These are phyloP conservation scores for Limnothrissa miodon DNA, from an alignment of 2,113 vertebrate genomes.

Conservation along the genomic window DNA sequence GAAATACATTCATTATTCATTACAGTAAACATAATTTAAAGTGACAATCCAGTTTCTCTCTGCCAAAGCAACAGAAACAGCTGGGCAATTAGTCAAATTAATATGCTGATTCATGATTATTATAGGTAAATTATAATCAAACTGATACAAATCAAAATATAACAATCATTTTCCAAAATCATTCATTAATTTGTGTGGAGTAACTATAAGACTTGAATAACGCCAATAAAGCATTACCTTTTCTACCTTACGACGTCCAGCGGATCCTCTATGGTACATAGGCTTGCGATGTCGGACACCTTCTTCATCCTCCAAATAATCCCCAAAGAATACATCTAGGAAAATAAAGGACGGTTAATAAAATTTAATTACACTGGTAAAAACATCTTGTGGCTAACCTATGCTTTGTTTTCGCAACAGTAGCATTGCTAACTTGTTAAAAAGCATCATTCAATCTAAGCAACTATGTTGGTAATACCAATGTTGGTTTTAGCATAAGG, in stretches of 20 bases:
- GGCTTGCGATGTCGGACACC: slow-evolving; percentile 65
- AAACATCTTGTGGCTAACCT: background rate
- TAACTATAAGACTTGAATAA: too few relatives aligned
- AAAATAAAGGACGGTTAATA: background rate
- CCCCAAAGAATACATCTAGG: slow-evolving; percentile 70
- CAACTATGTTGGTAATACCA: too few relatives aligned
- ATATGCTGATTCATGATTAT: too few relatives aligned
- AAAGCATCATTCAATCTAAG: background rate
- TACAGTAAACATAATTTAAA: background rate
- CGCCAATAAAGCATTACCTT: slow-evolving; percentile 57
- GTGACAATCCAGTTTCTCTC: background rate
- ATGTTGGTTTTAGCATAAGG: too few relatives aligned
- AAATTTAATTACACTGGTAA: background rate
- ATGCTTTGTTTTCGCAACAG: too few relatives aligned
- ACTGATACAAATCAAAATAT: too few relatives aligned
- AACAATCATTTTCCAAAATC: too few relatives aligned
- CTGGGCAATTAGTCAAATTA: too few relatives aligned
- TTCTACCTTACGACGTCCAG: slow-evolving; percentile 67
- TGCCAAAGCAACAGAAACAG: too few relatives aligned
- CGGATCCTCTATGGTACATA: slow-evolving; percentile 61
- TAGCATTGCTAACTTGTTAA: background rate
- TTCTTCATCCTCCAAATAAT: slow-evolving; percentile 71
- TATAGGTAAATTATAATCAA: too few relatives aligned
- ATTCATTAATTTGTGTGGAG: too few relatives aligned
- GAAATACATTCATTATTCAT: too few relatives aligned